Conservation (phyloP, 1,140 invertebrate genomes). For the Drosophila pectinifera region DNA sequence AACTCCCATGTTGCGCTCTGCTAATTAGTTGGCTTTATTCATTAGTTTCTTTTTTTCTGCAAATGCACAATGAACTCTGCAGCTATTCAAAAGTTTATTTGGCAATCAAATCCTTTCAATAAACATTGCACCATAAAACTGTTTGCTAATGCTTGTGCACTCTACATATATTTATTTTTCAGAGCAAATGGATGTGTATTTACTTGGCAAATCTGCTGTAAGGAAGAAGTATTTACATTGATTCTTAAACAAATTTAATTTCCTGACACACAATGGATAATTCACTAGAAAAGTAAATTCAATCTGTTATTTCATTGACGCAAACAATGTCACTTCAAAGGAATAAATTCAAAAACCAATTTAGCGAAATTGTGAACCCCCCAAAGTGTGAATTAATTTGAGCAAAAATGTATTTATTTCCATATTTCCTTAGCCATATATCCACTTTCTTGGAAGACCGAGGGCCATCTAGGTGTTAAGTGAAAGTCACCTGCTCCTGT, state of each 20-base stretch:
- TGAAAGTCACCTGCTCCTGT: constrained; percentile 37
- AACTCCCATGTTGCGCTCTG: not conserved
- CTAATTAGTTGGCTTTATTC: constrained; percentile 26
- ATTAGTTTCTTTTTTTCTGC: not conserved
- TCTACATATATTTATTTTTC: not conserved
- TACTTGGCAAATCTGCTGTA: not conserved
- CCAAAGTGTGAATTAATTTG: not conserved
- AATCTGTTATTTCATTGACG: not conserved
- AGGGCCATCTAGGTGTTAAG: constrained; percentile 52
- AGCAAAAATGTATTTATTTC: not conserved
- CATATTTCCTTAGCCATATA: not conserved
- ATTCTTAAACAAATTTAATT: not conserved
- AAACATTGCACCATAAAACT: not conserved
- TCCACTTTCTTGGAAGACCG: not conserved
- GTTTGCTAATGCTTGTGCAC: constrained; percentile 1
- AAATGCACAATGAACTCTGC: constrained; percentile 3
- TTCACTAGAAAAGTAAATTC: not conserved
- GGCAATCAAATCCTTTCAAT: constrained; percentile 4
- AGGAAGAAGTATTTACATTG: not conserved
- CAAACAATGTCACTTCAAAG: not conserved
- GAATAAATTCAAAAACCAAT: not conserved
- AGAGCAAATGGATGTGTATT: not conserved
- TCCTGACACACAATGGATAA: not conserved
- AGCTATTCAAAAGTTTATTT: not conserved
- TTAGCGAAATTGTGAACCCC: not conserved